Base-by-base conservation (phyloP, 2,113 vertebrate species). In the Lipophrys pholis region DNA sequence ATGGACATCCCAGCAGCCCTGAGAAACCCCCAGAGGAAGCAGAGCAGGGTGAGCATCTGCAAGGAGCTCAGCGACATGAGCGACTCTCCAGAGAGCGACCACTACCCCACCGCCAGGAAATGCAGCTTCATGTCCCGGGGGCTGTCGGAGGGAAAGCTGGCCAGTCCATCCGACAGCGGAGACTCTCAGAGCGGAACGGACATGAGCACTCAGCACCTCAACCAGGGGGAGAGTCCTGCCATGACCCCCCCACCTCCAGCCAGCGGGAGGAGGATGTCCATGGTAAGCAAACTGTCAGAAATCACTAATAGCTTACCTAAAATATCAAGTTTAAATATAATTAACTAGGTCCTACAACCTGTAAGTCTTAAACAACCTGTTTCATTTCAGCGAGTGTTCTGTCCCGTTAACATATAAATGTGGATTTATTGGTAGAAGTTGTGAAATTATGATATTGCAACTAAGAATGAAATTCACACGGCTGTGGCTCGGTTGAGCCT, bases 121-220 rank as follows among this genome's bases (percentile, higher is more conserved):
- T 89, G 93, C 70, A 97, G 96, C 60, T 95, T 95, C 52, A 94
- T 96, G 85, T 95, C 95, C 21, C 92, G 95, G 53, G 90, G 92
- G 14, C 14, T 96, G 58, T 95, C 94, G 0, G 94, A 96, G 36
- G 94, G 89, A 78, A 90, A 89, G 46, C 78, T 90, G 65, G 83
- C 78, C 49, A 93, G 92, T 58, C 80, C 87, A 3, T 91, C 94
- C 4, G 93, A 90, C 63, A 96, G 95, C 21, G 83, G 73, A 0
- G 73, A 49, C 51, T 94, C 94, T 57, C 89, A 53, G 54, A 92
- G 89, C 7, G 94, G 87, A 10, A 90, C 91, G 0, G 93, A 90
- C 17, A 74, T 79, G 0, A 94, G 94, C 35, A 88, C 87, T 57
- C 89, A 90, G 17, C 79, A 85, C 39, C 83, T 90, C n/a, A 76